Evolutionary conservation across 2,888 invertebrate genomes (phyloP).

Genomic region (Lutraria lutraria): DNA sequence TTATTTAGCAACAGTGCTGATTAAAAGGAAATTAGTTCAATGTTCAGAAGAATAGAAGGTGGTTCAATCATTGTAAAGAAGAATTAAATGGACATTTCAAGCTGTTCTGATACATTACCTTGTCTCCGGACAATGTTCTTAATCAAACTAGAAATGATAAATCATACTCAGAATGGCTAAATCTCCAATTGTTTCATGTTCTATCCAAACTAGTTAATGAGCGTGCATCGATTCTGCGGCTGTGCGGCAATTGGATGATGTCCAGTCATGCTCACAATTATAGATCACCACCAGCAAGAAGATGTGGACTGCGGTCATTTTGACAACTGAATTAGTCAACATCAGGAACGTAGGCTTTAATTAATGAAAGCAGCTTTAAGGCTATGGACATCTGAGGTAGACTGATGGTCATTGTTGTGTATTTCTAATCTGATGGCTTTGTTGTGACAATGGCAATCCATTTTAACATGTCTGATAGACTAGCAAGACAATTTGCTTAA

Average conservation of each 20-base stretch:
- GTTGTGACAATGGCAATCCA: conserved; percentile 45
- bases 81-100: conserved; percentile 9
- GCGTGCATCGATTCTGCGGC: background rate
- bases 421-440: conserved; percentile 35
- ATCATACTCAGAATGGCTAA: conserved; percentile 5
- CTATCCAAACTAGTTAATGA: conserved; percentile 15
- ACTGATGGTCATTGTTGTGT: conserved; percentile 31
- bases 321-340: conserved; percentile 43
- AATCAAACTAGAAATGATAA: background rate
- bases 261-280: background rate
- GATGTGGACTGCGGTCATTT: conserved; percentile 31
- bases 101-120: conserved; percentile 9
- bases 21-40: background rate
- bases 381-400: conserved; percentile 27
- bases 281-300: background rate
- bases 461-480: conserved; percentile 16
- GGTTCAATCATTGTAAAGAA: conserved; percentile 1
- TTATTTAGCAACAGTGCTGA: background rate
- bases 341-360: background rate
- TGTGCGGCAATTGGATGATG: conserved; percentile 3
- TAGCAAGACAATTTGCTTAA: conserved; percentile 19
- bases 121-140: conserved; percentile 12
- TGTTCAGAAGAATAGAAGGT: conserved; percentile 1
- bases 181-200: background rate
- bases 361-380: conserved; percentile 44